Conservation (phyloP, 2,113 vertebrate genomes). For the Neofelis nebulosa region DNA sequence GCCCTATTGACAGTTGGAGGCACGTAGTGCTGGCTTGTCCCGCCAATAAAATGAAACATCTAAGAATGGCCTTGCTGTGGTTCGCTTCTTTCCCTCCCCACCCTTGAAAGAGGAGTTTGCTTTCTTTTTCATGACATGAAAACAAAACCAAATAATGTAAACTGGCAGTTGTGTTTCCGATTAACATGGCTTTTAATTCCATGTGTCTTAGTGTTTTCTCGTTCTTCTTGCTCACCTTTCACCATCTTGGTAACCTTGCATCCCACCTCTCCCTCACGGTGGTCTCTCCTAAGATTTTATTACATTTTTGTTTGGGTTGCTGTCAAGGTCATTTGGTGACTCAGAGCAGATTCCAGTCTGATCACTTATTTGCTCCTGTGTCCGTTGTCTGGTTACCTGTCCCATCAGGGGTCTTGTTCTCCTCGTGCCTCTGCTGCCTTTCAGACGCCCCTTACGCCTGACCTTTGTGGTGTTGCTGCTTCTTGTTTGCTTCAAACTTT, state of each 20-base stretch:
- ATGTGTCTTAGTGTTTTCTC: neutral
- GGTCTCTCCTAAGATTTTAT: neutral
- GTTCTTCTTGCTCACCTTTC: neutral
- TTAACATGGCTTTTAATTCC: neutral
- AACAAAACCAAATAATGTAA: neutral
- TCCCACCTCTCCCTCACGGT: neutral
- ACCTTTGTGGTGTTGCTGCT: neutral
- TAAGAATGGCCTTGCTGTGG: neutral
- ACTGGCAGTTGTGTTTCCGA: neutral
- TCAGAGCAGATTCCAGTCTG: neutral
- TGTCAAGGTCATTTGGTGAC: neutral
- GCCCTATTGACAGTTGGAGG: slow-evolving; percentile 11
- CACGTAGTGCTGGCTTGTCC: neutral
- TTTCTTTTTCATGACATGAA: neutral
- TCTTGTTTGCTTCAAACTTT: neutral
- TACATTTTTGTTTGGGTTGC: neutral
- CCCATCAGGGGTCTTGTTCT: neutral
- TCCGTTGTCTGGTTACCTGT: neutral
- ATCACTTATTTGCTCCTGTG: neutral
- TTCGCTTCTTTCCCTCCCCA: neutral
- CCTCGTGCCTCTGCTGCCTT: neutral
- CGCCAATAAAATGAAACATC: neutral
- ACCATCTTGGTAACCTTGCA: neutral
- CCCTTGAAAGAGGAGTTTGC: neutral
- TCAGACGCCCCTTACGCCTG: neutral